Conservation (phyloP, 1,140 invertebrate genomes). For the Carposina sasakii region DNA sequence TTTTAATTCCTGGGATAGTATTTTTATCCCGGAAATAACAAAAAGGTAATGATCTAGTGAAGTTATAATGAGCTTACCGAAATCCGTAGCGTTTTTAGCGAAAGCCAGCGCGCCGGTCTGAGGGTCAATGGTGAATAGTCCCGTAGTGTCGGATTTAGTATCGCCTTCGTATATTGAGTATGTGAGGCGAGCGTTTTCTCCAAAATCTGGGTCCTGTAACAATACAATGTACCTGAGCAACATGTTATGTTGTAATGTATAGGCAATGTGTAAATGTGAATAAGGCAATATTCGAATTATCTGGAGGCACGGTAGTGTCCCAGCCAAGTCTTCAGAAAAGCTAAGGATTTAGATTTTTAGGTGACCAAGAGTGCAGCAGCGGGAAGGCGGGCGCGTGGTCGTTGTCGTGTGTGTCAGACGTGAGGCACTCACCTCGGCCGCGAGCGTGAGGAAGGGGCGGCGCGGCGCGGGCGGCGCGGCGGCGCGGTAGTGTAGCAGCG, state of each 20-base stretch:
- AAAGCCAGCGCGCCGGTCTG: conserved; percentile 80
- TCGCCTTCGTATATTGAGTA: conserved; percentile 82
- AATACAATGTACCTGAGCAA: no score
- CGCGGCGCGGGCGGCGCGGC: conserved; percentile 79
- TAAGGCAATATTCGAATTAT: no score
- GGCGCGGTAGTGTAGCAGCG: conserved; percentile 85
- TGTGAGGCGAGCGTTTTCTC: conserved; percentile 77
- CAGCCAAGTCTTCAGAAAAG: no score
- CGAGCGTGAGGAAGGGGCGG: conserved; percentile 74
- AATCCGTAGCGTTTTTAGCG: conserved; percentile 72
- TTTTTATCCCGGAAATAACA: no score
- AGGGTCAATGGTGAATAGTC: conserved; percentile 79
- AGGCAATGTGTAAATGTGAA: no score
- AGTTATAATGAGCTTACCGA: conserved; percentile 71
- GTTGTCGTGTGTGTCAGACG: no score
- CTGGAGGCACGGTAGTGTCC: no score
- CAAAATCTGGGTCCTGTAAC: conserved; percentile 83
- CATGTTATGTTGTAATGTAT: no score
- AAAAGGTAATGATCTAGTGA: no score
- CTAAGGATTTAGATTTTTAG: no score
- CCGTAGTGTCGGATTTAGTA: conserved; percentile 73
- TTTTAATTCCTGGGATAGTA: no score
- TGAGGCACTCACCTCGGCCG: no score
- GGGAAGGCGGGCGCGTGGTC: conserved; percentile 90
- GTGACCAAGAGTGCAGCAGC: conserved; percentile 84